A percentile compares a stretch with the other conserved stretches of the same genome.
Conservation (phyloP, 2,797 vertebrate genomes). For the Octomys mimax region DNA sequence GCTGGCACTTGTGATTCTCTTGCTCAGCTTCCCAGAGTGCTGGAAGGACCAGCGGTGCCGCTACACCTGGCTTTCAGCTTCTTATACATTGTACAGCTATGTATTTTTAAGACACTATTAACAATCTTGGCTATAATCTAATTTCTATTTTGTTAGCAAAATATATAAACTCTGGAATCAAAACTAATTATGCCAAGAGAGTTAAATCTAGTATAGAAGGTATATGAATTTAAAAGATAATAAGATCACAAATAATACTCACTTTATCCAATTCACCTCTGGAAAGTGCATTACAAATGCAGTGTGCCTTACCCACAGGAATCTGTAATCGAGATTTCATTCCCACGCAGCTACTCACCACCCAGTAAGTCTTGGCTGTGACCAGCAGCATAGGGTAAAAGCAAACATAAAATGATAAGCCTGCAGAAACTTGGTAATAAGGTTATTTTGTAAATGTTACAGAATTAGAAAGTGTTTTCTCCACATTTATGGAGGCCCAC, state of each 20-base stretch:
- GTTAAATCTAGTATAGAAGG: conserved; percentile 37
- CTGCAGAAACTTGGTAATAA: neutral
- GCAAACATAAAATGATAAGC: conserved; percentile 41
- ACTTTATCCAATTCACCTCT: conserved; percentile 27
- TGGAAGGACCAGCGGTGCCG: neutral
- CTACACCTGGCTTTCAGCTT: neutral
- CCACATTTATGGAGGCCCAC: neutral
- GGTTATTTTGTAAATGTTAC: conserved; percentile 47
- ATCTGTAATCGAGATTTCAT: neutral
- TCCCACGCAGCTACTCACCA: conserved; percentile 40
- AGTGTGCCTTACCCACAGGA: conserved; percentile 51
- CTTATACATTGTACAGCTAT: neutral
- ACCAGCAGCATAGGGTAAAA: neutral
- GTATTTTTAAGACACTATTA: conserved; percentile 35
- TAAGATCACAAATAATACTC: conserved; percentile 12
- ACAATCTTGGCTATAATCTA: neutral
- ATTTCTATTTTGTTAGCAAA: conserved; percentile 51
- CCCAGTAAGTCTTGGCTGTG: conserved; percentile 25
- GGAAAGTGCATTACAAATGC: conserved; percentile 71
- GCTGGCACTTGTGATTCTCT: neutral
- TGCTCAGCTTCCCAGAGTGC: neutral
- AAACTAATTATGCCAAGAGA: conserved; percentile 55
- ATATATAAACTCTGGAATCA: conserved; percentile 49
- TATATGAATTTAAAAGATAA: conserved; percentile 51
- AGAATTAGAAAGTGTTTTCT: conserved; percentile 32